Base-by-base conservation (phyloP, 2,113 vertebrate genomes). In the Macquaria australasica region DNA sequence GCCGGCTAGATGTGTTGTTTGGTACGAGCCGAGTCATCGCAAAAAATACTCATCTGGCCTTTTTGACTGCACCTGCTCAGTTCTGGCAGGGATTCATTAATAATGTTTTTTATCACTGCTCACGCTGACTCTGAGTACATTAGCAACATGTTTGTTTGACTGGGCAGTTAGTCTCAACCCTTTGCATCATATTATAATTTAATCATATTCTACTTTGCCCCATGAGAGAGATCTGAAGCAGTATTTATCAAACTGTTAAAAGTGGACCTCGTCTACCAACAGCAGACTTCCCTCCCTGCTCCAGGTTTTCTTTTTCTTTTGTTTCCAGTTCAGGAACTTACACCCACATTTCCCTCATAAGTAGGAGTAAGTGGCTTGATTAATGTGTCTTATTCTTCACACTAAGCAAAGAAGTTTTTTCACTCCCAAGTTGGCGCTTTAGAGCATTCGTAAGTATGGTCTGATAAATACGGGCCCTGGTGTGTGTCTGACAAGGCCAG, bases 21-120 rank as follows among this genome's bases (percentile, higher is more conserved):
- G 45, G 45, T 64, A 7, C 37, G 15, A 72, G 77, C n/a, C 41
- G 51, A 82, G 79, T 87, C 82, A 83, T 84, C 1, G 21, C 59
- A 67, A 80, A 63, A 87, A 75, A 73, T 4, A 81, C 77, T 88
- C 83, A 83, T 81, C 74, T 90, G 88, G 85, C 86, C 86, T 86
- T 84, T 81, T 73, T 25, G 1, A 45, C 34, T 16, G 81, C 88
- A 86, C 86, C 88, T 86, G 86, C 75, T 89, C 81, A 50, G 60
- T 31, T 73, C 69, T 72, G 63, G 67, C 48, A 82, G 67, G 7
- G 21, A 50, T 62, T 85, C 68, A 80, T 64, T 80, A 50, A 39
- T 82, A 39, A 56, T 28, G 68, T 69, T 80, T 53, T 53, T 87
- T 55, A 74, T 69, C 78, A 53, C 48, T 14, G 28, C 83, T 53